Percentiles rank a stretch among this genome's conserved stretches.
Evolutionary conservation across 2,888 invertebrate species (phyloP).

Genomic region (Anagyrus pseudococci): DNA sequence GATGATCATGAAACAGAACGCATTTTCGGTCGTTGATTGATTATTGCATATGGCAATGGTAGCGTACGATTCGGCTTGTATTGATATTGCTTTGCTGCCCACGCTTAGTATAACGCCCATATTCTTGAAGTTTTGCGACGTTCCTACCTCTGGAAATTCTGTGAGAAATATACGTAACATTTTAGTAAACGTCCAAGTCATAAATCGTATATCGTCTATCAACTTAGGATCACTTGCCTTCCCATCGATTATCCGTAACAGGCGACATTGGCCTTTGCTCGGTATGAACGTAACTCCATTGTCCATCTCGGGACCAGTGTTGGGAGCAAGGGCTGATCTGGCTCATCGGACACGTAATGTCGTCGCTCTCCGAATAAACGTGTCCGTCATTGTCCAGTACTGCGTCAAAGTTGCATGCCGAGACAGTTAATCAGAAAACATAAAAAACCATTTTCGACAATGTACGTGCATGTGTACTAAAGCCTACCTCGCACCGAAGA

Average conservation of each 20-base stretch:
- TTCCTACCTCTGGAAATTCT: conserved; percentile 19
- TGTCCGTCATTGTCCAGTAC: background rate
- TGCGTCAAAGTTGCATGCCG: too few species aligned
- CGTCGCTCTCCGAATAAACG: conserved; percentile 13
- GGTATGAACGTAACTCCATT: conserved; percentile 43
- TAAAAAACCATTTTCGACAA: background rate
- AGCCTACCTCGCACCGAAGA: background rate
- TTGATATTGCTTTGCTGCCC: conserved; percentile 41
- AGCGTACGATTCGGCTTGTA: conserved; percentile 43
- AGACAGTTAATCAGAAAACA: background rate
- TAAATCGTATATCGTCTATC: background rate
- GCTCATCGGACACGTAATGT: conserved; percentile 26
- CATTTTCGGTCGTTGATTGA: conserved; percentile 13
- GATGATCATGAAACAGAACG: conserved; percentile 54
- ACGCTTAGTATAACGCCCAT: background rate
- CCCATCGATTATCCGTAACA: conserved; percentile 50
- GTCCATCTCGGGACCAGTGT: conserved; percentile 8
- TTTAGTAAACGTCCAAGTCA: background rate
- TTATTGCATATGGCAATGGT: conserved; percentile 51
- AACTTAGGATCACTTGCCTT: conserved; percentile 45
- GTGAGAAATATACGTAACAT: background rate
- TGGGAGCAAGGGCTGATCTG: conserved; percentile 11
- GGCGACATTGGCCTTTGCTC: conserved; percentile 43
- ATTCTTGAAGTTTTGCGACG: background rate
- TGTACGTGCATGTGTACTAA: too few species aligned